Evolutionary conservation across 2,888 invertebrate species (phyloP), one percentile per base, ranked within the genome.

Genomic region (Rotaria socialis): DNA sequence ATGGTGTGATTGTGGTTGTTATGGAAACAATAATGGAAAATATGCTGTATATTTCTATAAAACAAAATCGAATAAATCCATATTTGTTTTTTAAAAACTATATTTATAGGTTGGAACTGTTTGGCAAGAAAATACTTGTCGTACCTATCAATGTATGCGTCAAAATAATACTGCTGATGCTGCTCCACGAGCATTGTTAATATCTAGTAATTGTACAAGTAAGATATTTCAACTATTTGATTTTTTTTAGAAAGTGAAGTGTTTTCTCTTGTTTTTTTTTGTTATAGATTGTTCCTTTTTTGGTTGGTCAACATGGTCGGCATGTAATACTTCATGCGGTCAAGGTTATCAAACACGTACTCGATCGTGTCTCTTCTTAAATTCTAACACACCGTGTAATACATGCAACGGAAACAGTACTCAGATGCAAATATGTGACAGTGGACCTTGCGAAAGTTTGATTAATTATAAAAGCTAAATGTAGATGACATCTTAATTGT

Each of bases 1-100:
- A 80, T 80, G 80, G 80, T 80, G 80, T 80, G 80, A 80, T 80
- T 80, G 80, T n/a, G 80, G 80, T 47, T 80, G 80, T 47, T 80
- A 80, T n/a, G 80, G 80, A 47, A 14, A 3, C 11, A 47, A 80
- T 47, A 47, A 47, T n/a, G 19, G 7, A 2, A 22, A 47, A 47
- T n/a, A 43, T 47, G 43, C 80, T 10, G 80, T 80, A n/a, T n/a
- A 8, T 75, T 24, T 43, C 27, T 8, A 27, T n/a, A 67, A 10
- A 35, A 67, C 19, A 14, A 67, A 67, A 47, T 47, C 8, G 8
- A 47, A 47, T 80, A 14, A 27, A 5, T 22, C 1, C 4, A 10
- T 22, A 14, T n/a, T 10, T n/a, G 6, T n/a, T 80, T 24, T 24
- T 80, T 43, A 22, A 19, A 2, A n/a, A n/a, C 24, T 47, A 43